Base-by-base conservation (phyloP, 2,888 invertebrate genomes). In the Cheilosia vernalis region DNA sequence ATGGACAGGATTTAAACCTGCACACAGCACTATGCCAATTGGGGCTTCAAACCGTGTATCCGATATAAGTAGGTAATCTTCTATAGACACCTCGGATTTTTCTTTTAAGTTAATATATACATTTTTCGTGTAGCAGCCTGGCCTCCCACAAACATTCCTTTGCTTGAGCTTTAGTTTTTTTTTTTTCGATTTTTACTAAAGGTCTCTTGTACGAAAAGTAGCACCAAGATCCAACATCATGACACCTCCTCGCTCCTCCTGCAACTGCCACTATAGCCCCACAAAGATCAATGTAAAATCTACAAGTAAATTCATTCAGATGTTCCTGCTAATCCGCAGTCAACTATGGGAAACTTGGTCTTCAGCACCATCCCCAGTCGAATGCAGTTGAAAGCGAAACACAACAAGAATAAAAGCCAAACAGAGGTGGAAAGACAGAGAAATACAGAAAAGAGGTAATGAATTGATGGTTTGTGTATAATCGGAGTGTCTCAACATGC, bases 401-500 rank as follows among this genome's bases (percentile, higher is more conserved):
- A 84, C 84, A 64, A 80, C 69, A 79, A 79, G 80, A 74, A 76
- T 80, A 76, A 74, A 79, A 84, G 55, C 33, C 61, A 10, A 79
- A 66, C 74, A 53, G 37, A 37, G 37, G 74, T 74, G 63, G 64
- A 80, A 73, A 80, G 78, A 80, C 79, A 70, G 66, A 84, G 27
- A 76, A 79, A 70, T 79, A 79, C 81, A 81, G 81, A 85, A 85
- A 77, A 72, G 72, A 85, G 85, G 77, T 85, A 85, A 85, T 85
- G 85, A 85, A 85, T 85, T 85, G 85, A 85, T 85, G 85, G 85
- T 85, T 85, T 81, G 85, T 80, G 80, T 85, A 85, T 85, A 85
- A 85, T 85, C 85, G 77, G 85, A 85, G 85, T 85, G 85, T 85
- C 85, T 85, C 85, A 85, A 85, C 85, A 85, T 85, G 85, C 85